These are phyloP conservation scores for Malacosoma neustria DNA, from an alignment of 2,888 invertebrate genomes.

Conservation along the genomic window DNA sequence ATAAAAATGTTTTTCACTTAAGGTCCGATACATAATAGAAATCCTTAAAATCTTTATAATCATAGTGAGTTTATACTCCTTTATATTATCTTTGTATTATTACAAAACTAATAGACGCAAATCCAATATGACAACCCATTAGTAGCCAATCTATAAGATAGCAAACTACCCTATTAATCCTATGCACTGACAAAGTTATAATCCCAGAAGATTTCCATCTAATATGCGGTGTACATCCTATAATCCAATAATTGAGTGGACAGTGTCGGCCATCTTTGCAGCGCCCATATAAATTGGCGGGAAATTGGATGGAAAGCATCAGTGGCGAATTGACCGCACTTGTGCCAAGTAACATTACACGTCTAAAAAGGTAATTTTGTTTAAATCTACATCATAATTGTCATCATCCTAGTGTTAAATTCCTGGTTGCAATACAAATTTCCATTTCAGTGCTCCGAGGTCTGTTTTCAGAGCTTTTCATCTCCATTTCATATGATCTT, in stretches of 20 bases:
- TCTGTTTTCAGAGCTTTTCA: too few species aligned
- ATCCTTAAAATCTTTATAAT: too few species aligned
- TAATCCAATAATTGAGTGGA: slow-evolving; percentile 63
- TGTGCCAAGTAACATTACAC: slow-evolving; percentile 37
- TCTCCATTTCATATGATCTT: too few species aligned
- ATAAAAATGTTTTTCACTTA: too few species aligned
- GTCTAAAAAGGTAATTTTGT: slow-evolving; percentile 18
- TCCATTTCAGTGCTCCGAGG: too few species aligned
- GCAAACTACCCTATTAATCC: slow-evolving; percentile 20
- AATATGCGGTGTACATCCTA: slow-evolving; percentile 54
- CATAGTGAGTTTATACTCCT: too few species aligned
- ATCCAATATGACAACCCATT: slow-evolving; percentile 12
- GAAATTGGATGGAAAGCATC: slow-evolving; percentile 34
- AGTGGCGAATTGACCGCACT: slow-evolving; percentile 37
- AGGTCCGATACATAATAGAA: too few species aligned
- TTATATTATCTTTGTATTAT: too few species aligned
- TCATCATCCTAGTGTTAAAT: too few species aligned
- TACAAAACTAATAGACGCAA: neutral
- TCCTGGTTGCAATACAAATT: too few species aligned
- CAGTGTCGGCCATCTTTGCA: slow-evolving; percentile 25
- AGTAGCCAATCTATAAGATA: neutral
- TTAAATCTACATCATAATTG: too few species aligned
- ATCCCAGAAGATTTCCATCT: slow-evolving; percentile 37
- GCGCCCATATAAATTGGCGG: slow-evolving; percentile 48
- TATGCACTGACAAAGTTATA: slow-evolving; percentile 55